phyloP scores from a whole-genome alignment of 1,140 invertebrate species.

The Artemia franciscana region DNA sequence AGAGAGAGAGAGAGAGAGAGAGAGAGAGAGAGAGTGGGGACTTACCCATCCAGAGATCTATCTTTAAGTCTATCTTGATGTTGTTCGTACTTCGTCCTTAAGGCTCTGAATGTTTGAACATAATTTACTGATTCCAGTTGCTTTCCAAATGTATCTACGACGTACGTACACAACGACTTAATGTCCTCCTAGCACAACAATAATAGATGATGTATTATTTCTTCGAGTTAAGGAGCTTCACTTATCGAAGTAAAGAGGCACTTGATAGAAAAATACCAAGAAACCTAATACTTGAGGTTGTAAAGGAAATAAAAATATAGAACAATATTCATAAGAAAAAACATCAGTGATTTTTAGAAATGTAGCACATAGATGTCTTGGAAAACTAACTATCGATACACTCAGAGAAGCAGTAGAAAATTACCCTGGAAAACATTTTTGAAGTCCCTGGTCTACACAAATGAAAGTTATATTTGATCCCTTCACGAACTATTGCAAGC shows the following conservation, averaged over 20 bases:
- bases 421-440: too few species aligned
- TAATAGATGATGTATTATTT: too few species aligned
- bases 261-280: too few species aligned
- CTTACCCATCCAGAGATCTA: conserved; percentile 40
- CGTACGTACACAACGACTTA: conserved; percentile 75
- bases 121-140: conserved; percentile 80
- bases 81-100: conserved; percentile 78
- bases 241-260: too few species aligned
- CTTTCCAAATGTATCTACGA: conserved; percentile 85
- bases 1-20: neutral
- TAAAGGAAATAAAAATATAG: too few species aligned
- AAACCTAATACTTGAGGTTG: too few species aligned
- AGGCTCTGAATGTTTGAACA: conserved; percentile 84
- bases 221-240: too few species aligned
- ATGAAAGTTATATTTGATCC: conserved; percentile 9
- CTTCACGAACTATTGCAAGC: conserved; percentile 87
- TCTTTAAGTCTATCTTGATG: conserved; percentile 75
- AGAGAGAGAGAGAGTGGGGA: neutral
- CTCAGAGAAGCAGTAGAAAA: too few species aligned
- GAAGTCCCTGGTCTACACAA: neutral
- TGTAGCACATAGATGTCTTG: too few species aligned
- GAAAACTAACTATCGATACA: too few species aligned
- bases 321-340: too few species aligned
- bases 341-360: too few species aligned
- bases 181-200: conserved; percentile 62